Conservation (phyloP, 2,113 vertebrate species). For the Raja brachyura region DNA sequence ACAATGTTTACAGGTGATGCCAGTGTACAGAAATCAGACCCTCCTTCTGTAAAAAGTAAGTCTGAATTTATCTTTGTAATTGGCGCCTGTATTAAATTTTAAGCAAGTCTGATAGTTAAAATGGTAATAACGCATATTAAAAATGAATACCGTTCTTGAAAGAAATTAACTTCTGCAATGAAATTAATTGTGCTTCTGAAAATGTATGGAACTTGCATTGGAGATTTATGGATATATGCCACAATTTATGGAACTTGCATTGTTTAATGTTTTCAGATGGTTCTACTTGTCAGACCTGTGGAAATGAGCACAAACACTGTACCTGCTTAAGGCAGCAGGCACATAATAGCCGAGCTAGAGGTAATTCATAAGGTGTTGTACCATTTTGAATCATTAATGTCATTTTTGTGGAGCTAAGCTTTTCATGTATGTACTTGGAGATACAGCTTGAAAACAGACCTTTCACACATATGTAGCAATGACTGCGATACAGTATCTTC, state of each 20-base stretch:
- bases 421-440: too few relatives aligned
- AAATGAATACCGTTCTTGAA: background rate
- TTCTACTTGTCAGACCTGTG: constrained; percentile 24
- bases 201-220: background rate
- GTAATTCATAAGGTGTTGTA: constrained; percentile 18
- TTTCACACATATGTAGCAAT: background rate
- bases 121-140: too few relatives aligned
- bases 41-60: constrained; percentile 28
- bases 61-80: too few relatives aligned
- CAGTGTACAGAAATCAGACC: constrained; percentile 4
- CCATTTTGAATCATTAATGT: background rate
- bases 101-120: too few relatives aligned
- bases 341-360: constrained; percentile 30
- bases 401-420: background rate
- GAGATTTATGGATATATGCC: background rate
- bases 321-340: constrained; percentile 28
- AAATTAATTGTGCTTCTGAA: background rate
- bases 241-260: background rate
- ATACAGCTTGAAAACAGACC: too few relatives aligned
- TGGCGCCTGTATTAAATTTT: too few relatives aligned
- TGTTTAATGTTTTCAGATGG: constrained; percentile 31
- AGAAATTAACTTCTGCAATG: background rate
- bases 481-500: background rate
- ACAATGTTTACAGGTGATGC: constrained; percentile 12
- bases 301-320: constrained; percentile 29